Evolutionary conservation across 2,888 invertebrate genomes (phyloP).

Genomic region (Pediacus dermestoides): DNA sequence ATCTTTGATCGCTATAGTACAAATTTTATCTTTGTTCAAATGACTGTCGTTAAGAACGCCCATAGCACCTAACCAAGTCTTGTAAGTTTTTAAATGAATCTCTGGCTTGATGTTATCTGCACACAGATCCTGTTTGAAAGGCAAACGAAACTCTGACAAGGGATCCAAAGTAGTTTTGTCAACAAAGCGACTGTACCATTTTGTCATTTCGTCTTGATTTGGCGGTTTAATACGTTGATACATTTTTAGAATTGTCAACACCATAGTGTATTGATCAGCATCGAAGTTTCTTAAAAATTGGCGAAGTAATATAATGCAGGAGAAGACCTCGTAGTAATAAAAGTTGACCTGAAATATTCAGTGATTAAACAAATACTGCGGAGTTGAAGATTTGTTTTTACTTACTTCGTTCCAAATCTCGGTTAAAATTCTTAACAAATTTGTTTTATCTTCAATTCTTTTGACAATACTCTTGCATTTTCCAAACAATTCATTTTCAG

Average conservation of each 20-base stretch:
- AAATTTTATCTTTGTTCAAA: conserved; percentile 50
- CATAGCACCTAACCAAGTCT: conserved; percentile 51
- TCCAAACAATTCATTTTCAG: conserved; percentile 36
- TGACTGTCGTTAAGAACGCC: conserved; percentile 38
- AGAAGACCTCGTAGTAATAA: conserved; percentile 55
- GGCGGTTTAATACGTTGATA: conserved; percentile 47
- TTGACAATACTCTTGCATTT: conserved; percentile 42
- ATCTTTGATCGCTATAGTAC: conserved; percentile 51
- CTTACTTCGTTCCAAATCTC: conserved; percentile 35
- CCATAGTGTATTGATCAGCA: conserved; percentile 12
- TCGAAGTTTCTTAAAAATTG: background rate
- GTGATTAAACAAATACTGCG: background rate
- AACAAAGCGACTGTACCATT: conserved; percentile 49
- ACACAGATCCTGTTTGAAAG: conserved; percentile 45
- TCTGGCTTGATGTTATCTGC: conserved; percentile 39
- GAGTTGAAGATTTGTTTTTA: conserved; percentile 7
- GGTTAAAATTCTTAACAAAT: conserved; percentile 35
- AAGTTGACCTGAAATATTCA: conserved; percentile 47
- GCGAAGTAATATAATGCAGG: conserved; percentile 47
- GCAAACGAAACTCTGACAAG: conserved; percentile 53
- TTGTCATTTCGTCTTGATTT: conserved; percentile 48
- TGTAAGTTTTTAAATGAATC: conserved; percentile 29
- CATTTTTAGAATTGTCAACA: conserved; percentile 41
- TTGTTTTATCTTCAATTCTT: conserved; percentile 39
- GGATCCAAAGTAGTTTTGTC: conserved; percentile 46